Percentiles rank a stretch among this genome's conserved stretches.
Conservation (phyloP, 2,797 vertebrate genomes). For the Loriculus beryllinus region DNA sequence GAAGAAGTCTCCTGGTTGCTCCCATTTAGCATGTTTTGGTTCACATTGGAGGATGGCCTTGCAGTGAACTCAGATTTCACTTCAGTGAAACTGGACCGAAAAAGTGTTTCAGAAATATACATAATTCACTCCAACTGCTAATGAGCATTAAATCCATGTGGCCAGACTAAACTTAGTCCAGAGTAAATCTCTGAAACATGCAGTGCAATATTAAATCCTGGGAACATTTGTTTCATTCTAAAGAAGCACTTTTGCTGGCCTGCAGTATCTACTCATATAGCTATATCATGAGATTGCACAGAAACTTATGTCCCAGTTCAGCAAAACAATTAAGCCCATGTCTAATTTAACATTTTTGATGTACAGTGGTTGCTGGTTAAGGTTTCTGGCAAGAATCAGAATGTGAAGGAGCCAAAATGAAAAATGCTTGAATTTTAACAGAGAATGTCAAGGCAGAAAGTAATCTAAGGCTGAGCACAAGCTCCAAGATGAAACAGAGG, state of each 20-base stretch:
- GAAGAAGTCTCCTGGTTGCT: neutral
- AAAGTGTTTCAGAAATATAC: neutral
- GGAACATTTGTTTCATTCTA: neutral
- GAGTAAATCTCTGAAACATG: neutral
- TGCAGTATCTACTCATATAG: neutral
- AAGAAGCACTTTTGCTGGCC: neutral
- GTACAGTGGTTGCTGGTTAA: neutral
- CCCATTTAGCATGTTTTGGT: neutral
- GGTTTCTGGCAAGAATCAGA: neutral
- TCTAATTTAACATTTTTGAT: neutral
- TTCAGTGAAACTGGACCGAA: neutral
- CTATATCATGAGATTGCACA: neutral
- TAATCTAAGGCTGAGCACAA: constrained; percentile 15
- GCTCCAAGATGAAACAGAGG: neutral
- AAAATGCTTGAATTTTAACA: neutral
- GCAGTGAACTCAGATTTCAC: neutral
- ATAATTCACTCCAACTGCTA: neutral
- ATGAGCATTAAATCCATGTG: neutral
- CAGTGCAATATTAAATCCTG: neutral
- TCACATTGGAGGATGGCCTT: neutral
- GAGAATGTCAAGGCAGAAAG: neutral
- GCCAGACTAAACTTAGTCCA: neutral
- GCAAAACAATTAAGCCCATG: neutral
- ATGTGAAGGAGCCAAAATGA: neutral
- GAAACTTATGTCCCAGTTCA: neutral